Percentiles rank a stretch among this genome's conserved stretches.
These are phyloP conservation scores for Napeogenes inachia DNA, from an alignment of 2,888 invertebrate species.

Conservation along the genomic window DNA sequence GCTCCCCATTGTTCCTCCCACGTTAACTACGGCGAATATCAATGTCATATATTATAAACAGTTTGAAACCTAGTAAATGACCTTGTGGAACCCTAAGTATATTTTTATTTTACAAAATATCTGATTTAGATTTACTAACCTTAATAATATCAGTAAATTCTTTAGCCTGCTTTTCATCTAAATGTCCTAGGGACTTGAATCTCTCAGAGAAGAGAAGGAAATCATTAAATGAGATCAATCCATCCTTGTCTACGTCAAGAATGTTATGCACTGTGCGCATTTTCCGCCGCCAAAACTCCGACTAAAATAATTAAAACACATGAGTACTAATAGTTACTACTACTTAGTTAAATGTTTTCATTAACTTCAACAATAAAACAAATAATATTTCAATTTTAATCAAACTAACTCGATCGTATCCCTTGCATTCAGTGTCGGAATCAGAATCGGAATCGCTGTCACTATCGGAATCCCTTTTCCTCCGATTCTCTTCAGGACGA, in stretches of 20 bases:
- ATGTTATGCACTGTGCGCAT: conserved; percentile 91
- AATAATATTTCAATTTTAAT: not conserved
- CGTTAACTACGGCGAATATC: conserved; percentile 71
- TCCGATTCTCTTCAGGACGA: conserved; percentile 58
- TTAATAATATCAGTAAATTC: conserved; percentile 85
- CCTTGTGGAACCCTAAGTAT: too few relatives aligned
- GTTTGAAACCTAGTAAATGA: not conserved
- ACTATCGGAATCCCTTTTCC: conserved; percentile 67
- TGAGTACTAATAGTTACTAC: too few relatives aligned
- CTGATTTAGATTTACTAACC: conserved; percentile 57
- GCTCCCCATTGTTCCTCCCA: conserved; percentile 92
- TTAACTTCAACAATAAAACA: too few relatives aligned
- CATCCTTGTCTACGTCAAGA: conserved; percentile 90
- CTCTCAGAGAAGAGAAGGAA: conserved; percentile 84
- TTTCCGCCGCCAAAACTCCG: conserved; percentile 88
- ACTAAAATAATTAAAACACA: conserved; percentile 43
- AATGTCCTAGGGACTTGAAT: conserved; percentile 86
- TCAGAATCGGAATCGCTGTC: conserved; percentile 79
- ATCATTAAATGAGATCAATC: conserved; percentile 89
- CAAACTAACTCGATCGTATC: conserved; percentile 67
- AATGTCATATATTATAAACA: too few relatives aligned
- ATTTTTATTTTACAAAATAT: not conserved
- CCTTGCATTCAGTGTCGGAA: conserved; percentile 76
- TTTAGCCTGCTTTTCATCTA: conserved; percentile 79
- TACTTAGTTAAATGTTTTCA: too few relatives aligned